These are phyloP conservation scores for Amblyjoppa fuscipennis DNA, from an alignment of 2,888 invertebrate species.

Conservation along the genomic window DNA sequence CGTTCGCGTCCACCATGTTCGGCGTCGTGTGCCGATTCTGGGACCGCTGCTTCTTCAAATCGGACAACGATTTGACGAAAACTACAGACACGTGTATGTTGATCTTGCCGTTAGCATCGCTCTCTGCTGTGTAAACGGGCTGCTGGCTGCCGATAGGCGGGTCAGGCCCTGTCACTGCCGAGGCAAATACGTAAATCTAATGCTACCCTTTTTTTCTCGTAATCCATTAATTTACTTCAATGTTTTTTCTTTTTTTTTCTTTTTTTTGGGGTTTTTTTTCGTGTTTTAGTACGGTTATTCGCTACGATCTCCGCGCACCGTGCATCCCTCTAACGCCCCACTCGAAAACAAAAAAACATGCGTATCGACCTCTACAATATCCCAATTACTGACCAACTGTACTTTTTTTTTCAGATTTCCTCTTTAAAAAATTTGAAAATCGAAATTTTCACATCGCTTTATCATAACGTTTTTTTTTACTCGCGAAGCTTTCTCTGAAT, in stretches of 20 bases:
- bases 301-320: neutral
- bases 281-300: slow-evolving; percentile 6
- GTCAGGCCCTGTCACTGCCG: slow-evolving; percentile 83
- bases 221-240: slow-evolving; percentile 43
- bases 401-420: neutral
- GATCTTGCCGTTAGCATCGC: slow-evolving; percentile 93
- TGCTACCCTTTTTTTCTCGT: slow-evolving; percentile 71
- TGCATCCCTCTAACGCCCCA: slow-evolving; percentile 1
- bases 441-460: no score
- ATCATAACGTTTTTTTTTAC: no score
- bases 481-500: no score
- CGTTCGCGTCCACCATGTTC: slow-evolving; percentile 85
- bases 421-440: no score
- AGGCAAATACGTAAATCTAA: slow-evolving; percentile 83
- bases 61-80: slow-evolving; percentile 95
- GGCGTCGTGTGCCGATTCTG: slow-evolving; percentile 91
- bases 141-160: slow-evolving; percentile 82
- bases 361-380: slow-evolving; percentile 54
- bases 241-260: neutral
- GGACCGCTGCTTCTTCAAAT: slow-evolving; percentile 96
- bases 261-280: neutral
- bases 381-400: slow-evolving; percentile 36
- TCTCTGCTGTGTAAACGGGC: slow-evolving; percentile 88
- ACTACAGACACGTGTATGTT: slow-evolving; percentile 94
- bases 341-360: slow-evolving; percentile 28